Evolutionary conservation across 2,888 invertebrate species (phyloP).

Genomic region (Scaptomyza reducta): DNA sequence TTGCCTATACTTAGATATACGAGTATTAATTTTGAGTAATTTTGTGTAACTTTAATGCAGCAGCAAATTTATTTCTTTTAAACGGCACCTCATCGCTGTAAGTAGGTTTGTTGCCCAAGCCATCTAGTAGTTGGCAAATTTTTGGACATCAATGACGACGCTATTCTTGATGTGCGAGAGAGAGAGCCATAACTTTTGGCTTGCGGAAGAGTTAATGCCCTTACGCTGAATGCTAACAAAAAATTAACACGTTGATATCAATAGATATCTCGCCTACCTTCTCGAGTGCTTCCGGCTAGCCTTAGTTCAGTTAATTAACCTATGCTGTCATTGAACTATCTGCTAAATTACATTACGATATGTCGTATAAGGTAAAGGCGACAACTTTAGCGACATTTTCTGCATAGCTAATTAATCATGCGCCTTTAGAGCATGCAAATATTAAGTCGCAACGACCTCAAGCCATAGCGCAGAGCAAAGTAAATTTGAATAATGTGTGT

Average conservation of each 20-base stretch:
- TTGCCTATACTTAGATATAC: conserved; percentile 15
- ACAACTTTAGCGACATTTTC: conserved; percentile 34
- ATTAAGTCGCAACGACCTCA: conserved; percentile 60
- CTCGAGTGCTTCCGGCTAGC: conserved; percentile 51
- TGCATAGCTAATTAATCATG: conserved; percentile 67
- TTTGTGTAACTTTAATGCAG: conserved; percentile 13
- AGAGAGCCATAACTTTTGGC: not conserved
- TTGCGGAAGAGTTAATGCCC: conserved; percentile 45
- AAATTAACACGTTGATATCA: conserved; percentile 35
- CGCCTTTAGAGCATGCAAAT: conserved; percentile 62
- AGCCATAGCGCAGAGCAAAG: conserved; percentile 25
- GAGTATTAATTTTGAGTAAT: conserved; percentile 9
- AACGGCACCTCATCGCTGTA: conserved; percentile 10
- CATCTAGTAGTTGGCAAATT: conserved; percentile 15
- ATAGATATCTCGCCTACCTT: conserved; percentile 51
- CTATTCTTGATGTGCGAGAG: conserved; percentile 10
- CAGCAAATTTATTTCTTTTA: conserved; percentile 25
- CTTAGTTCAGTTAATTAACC: conserved; percentile 35
- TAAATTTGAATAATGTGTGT: conserved; percentile 65
- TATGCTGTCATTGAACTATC: conserved; percentile 45
- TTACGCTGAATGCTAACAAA: conserved; percentile 16
- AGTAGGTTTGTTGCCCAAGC: conserved; percentile 54
- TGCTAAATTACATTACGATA: not conserved
- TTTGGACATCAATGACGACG: not conserved
- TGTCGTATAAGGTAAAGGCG: conserved; percentile 23